Evolutionary conservation across 2,797 vertebrate genomes (phyloP).

Genomic region (Craterocephalus amniculus): DNA sequence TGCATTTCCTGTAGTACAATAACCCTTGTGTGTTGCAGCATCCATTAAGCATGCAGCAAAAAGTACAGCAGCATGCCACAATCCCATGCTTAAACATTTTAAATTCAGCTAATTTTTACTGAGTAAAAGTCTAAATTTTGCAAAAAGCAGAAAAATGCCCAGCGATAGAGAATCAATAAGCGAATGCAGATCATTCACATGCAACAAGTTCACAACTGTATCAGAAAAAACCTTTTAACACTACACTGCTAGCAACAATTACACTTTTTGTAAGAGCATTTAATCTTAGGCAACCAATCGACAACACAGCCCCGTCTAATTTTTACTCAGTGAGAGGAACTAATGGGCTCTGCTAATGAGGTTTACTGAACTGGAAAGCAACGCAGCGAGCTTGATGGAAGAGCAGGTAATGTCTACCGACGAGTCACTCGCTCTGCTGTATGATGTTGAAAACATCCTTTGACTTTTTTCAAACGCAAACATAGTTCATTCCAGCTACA

Average conservation of each 20-base stretch:
- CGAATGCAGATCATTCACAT: conserved; percentile 3
- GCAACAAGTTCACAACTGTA: background rate
- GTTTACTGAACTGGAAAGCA: conserved; percentile 26
- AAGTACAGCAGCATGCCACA: background rate
- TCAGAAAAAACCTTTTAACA: conserved; percentile 18
- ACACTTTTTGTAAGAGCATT: conserved; percentile 28
- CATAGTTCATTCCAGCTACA: conserved; percentile 14
- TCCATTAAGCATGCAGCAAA: conserved; percentile 1
- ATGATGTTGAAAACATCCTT: conserved; percentile 6
- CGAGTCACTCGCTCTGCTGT: conserved; percentile 7
- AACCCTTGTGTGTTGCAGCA: conserved; percentile 9
- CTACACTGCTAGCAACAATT: conserved; percentile 31
- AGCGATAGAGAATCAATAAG: background rate
- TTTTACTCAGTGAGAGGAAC: conserved; percentile 35
- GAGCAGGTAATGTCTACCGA: conserved; percentile 29
- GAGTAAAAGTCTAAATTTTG: conserved; percentile 11
- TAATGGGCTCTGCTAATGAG: conserved; percentile 55
- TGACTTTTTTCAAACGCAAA: conserved; percentile 4
- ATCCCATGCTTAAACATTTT: background rate
- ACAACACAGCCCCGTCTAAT: conserved; percentile 24
- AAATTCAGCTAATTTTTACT: background rate
- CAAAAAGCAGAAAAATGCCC: background rate
- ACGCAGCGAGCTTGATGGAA: conserved; percentile 8
- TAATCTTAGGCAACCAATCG: conserved; percentile 26
- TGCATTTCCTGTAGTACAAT: conserved; percentile 51